Base-by-base conservation (phyloP, 1,140 invertebrate species). In the Papilio xuthus region DNA sequence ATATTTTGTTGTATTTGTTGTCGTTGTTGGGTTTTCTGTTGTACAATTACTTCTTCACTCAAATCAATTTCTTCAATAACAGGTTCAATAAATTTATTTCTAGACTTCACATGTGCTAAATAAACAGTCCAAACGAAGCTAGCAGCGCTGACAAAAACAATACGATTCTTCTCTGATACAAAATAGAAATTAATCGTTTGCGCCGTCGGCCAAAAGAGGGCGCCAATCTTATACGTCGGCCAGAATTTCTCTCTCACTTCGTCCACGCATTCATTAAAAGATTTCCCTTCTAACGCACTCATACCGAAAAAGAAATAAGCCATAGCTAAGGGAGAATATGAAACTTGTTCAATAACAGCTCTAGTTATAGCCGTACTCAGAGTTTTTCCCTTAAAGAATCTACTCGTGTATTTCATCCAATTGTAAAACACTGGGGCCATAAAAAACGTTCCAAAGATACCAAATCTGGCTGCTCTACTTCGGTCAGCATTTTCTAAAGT, bases 121-220 rank as follows among this genome's bases (percentile, higher is more conserved):
- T 97, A 98, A 72, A 96, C 96, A 8, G 97, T 97, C 97, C 97
- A 98, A 47, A 97, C 90, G 77, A 98, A 95, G 93, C 97, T 97
- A 81, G 97, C 97, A 2, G 95, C 89, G 84, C 97, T 97, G 4
- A 97, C 97, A 84, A 97, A 97, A 2, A 97, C 94, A 13, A 98
- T 96, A 78, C 97, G 95, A 92, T 98, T 97, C 82, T 95, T 96
- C 88, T 98, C 97, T 1, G 96, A 95, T 15, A 98, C 92, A 78
- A 97, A 95, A 15, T 96, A 95, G 83, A 97, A 98, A 85, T 98
- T 98, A 0, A 98, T 90, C 1, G 97, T 97, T 93, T 98, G 97
- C 18, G 97, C 90, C 70, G 97, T 84, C n/a, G 97, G 97, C 97
- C 97, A 98, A 26, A 86, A 93, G 0, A 92, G 37, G 3, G 85